Evolutionary conservation across 2,113 vertebrate genomes (phyloP), one percentile per base, ranked within the genome.

Genomic region (Urocolius indicus): DNA sequence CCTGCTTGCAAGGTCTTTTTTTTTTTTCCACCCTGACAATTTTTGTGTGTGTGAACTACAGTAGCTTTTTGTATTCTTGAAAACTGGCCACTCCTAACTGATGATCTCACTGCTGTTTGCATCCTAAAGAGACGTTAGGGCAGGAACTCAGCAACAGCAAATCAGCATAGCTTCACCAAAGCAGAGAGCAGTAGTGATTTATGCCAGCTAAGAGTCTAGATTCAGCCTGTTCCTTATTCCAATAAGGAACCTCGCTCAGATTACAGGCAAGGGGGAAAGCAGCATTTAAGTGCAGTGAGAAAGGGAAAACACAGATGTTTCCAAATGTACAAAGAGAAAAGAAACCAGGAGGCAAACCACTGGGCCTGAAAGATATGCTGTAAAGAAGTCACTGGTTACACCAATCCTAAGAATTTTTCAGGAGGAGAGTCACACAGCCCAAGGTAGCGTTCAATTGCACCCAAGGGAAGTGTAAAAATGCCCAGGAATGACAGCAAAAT

Each of bases 31-130:
- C 41, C 15, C 19, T 69, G 55, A 54, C 24, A 62, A 15, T 80
- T 73, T 85, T 12, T 67, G 27, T 21, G 30, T 79, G 59, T 71
- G 34, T 63, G 54, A 96, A 59, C 54, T 73, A 73, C n/a, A 93
- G 90, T 29, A 91, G 67, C 32, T 89, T 89, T 96, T 84, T 92
- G 69, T 91, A 69, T 86, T 73, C 84, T 68, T 32, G 45, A 87
- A 91, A 73, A 71, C 49, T 36, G 75, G 86, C 73, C 74, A 54
- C 80, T 89, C 80, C 93, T 81, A 71, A 59, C 34, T 38, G 89
- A 79, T 90, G 94, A 96, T 66, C 79, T 96, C 96, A 95, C 30
- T 61, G 65, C 41, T 71, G 66, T 93, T 88, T 82, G 82, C 16
- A 17, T 96, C 66, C 78, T 89, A 69, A 86, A 81, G 87, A 88